A percentile compares a stretch with the other conserved stretches of the same genome.
phyloP scores from a whole-genome alignment of 2,797 vertebrate species.

The Gallinago nigripennis region DNA sequence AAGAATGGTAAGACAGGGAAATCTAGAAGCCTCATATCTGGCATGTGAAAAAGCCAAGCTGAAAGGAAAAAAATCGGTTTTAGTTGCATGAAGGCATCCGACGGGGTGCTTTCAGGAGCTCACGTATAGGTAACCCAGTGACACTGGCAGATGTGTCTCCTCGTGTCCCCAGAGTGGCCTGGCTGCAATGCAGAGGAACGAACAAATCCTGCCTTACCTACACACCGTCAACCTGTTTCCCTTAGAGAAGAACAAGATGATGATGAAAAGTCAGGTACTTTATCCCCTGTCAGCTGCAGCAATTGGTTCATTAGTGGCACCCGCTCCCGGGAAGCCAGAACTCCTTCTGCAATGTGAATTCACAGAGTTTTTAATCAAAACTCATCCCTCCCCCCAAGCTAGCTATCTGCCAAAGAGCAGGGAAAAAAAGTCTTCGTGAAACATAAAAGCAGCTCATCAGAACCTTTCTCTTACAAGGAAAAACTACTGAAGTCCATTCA shows the following conservation, averaged over 20 bases:
- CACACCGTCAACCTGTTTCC: not conserved
- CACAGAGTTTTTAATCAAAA: conserved; percentile 11
- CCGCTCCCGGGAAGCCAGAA: not conserved
- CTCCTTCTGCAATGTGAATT: not conserved
- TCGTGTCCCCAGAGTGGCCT: fast-evolving
- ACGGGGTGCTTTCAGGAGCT: fast-evolving
- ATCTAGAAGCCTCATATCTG: not conserved
- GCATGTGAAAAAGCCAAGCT: not conserved
- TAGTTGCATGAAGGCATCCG: not conserved
- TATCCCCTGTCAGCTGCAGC: not conserved
- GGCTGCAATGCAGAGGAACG: not conserved
- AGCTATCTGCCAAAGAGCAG: not conserved
- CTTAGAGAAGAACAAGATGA: not conserved
- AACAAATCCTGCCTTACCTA: conserved; percentile 34
- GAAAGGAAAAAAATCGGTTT: not conserved
- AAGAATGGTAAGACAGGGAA: not conserved
- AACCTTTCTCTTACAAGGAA: not conserved
- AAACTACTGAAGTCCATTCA: not conserved
- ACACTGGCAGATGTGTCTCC: fast-evolving
- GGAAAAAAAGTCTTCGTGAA: not conserved
- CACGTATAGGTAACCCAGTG: fast-evolving
- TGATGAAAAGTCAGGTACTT: not conserved
- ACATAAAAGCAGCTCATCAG: not conserved
- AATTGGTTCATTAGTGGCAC: not conserved
- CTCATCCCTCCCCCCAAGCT: not conserved